A percentile compares a stretch with the other conserved stretches of the same genome.
Conservation (phyloP, 2,113 vertebrate species). For the Microcebus griseorufus region DNA sequence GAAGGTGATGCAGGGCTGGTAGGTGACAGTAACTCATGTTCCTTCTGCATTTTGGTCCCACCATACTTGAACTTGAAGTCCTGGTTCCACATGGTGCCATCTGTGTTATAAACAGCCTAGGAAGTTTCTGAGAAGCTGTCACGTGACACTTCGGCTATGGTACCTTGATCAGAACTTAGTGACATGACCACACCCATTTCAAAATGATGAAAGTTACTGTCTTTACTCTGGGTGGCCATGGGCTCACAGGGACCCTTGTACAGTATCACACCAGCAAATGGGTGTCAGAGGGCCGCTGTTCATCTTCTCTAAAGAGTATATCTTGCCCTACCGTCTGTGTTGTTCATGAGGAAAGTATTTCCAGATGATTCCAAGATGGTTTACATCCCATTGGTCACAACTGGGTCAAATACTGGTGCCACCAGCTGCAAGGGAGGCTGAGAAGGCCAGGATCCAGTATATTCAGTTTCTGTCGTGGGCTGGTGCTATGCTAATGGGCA, state of each 20-base stretch:
- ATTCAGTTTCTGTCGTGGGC: not conserved
- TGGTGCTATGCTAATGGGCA: too few relatives aligned
- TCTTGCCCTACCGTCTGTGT: not conserved
- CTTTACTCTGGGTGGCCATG: not conserved
- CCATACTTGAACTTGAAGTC: not conserved
- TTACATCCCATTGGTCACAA: not conserved
- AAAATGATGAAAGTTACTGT: too few relatives aligned
- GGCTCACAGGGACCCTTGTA: not conserved
- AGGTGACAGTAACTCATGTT: not conserved
- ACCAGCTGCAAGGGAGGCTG: not conserved
- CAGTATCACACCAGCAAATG: not conserved
- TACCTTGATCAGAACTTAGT: not conserved
- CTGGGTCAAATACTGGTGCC: accelerated
- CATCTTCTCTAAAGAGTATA: not conserved
- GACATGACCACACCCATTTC: not conserved
- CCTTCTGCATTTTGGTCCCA: not conserved
- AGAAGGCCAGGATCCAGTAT: too few relatives aligned
- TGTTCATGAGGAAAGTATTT: not conserved
- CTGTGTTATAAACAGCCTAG: not conserved
- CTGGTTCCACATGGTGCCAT: not conserved
- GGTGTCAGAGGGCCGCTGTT: too few relatives aligned
- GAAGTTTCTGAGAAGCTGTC: not conserved
- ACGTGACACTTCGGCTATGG: accelerated
- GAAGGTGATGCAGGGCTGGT: not conserved
- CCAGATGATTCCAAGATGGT: not conserved